Conservation (phyloP, 2,888 invertebrate species). For the Arge pagana region DNA sequence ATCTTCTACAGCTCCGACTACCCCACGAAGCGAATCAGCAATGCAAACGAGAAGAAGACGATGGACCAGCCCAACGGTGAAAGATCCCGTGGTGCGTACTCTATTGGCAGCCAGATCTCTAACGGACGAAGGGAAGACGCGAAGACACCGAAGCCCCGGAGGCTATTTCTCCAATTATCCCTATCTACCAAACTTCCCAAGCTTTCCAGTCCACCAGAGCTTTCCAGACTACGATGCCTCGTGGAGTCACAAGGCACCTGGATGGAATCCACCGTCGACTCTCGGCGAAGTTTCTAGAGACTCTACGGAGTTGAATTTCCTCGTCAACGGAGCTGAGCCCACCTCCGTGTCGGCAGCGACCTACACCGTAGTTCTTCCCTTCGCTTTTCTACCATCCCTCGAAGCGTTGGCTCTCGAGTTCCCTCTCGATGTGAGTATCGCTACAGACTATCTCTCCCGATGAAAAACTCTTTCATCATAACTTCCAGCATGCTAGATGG, state of each 20-base stretch:
- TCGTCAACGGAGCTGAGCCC: slow-evolving; percentile 53
- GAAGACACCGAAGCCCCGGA: slow-evolving; percentile 36
- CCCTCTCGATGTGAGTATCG: slow-evolving; percentile 77
- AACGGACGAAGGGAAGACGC: slow-evolving; percentile 30
- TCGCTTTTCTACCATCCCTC: slow-evolving; percentile 73
- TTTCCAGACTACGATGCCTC: slow-evolving; percentile 1
- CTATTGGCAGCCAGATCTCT: slow-evolving; percentile 3
- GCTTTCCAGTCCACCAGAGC: slow-evolving; percentile 9
- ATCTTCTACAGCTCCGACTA: slow-evolving; percentile 2
- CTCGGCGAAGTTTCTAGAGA: slow-evolving; percentile 29
- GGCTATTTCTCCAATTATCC: slow-evolving; percentile 46
- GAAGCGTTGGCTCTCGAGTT: slow-evolving; percentile 75
- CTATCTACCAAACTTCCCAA: slow-evolving; percentile 9
- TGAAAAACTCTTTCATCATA: neutral
- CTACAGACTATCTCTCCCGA: too few relatives aligned
- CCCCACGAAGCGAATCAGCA: too few relatives aligned
- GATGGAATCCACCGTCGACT: slow-evolving; percentile 10
- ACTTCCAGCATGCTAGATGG: too few relatives aligned
- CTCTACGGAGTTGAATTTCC: slow-evolving; percentile 49
- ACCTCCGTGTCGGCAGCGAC: slow-evolving; percentile 62
- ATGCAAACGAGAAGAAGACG: slow-evolving; percentile 8
- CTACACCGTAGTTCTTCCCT: slow-evolving; percentile 78
- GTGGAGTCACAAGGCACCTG: slow-evolving; percentile 6
- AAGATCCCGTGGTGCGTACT: neutral
- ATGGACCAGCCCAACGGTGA: slow-evolving; percentile 7